Conservation (phyloP, 1,140 invertebrate species). For the Meteorus sp. region DNA sequence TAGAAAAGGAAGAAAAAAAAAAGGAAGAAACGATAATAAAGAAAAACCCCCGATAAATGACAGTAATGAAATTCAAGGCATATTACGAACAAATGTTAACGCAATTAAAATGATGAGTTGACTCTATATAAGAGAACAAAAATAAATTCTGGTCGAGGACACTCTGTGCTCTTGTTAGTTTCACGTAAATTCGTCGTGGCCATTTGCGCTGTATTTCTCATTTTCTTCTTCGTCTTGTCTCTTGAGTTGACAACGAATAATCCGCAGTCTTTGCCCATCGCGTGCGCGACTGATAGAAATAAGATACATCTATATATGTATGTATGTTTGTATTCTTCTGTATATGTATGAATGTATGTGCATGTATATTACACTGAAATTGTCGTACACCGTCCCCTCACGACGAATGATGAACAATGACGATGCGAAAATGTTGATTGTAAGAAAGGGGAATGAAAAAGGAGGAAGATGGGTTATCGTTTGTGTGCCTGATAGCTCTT, state of each 20-base stretch:
- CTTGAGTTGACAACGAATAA: background rate
- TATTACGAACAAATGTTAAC: background rate
- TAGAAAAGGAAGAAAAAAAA: too few relatives aligned
- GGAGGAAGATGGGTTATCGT: conserved; percentile 6
- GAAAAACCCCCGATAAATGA: too few relatives aligned
- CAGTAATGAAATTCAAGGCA: background rate
- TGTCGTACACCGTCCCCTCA: background rate
- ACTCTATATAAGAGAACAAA: conserved; percentile 13
- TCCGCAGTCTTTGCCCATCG: background rate
- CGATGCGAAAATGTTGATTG: conserved; percentile 1
- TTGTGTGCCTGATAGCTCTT: background rate
- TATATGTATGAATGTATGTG: background rate
- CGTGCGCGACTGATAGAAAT: background rate
- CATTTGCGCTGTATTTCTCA: background rate
- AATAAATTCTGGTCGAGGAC: conserved; percentile 10
- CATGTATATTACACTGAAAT: background rate
- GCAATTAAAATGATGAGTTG: background rate
- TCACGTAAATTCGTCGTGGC: background rate
- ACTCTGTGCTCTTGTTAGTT: background rate
- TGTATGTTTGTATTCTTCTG: background rate
- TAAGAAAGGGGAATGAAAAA: background rate
- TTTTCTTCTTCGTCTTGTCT: background rate
- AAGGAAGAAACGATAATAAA: too few relatives aligned
- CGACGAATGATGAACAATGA: background rate
- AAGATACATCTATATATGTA: background rate